Evolutionary conservation across 2,888 invertebrate species (phyloP).

Genomic region (Nebria salina): DNA sequence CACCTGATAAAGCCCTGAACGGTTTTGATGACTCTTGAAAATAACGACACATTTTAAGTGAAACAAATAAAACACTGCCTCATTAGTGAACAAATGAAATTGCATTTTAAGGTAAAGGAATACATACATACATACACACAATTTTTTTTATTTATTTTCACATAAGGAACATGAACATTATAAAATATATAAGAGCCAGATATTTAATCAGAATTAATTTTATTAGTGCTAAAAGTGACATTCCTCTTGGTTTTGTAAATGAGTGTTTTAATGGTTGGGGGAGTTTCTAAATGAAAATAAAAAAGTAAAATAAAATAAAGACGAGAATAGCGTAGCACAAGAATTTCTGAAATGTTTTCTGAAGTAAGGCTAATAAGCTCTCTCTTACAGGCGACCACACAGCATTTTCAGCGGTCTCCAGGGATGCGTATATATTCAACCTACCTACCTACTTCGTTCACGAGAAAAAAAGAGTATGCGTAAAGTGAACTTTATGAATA

Average conservation of each 20-base stretch:
- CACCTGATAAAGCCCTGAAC: too few species aligned
- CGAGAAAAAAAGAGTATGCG: background rate
- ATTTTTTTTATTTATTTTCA: too few species aligned
- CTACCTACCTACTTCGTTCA: background rate
- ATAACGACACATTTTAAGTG: too few species aligned
- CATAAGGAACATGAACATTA: too few species aligned
- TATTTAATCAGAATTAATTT: background rate
- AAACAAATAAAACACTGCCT: too few species aligned
- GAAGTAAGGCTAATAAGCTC: conserved; percentile 6
- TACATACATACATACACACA: too few species aligned
- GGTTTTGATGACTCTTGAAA: too few species aligned
- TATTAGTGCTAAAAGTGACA: background rate
- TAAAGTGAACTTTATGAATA: background rate
- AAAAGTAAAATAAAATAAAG: background rate
- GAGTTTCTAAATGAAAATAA: background rate
- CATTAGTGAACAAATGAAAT: too few species aligned
- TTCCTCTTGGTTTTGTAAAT: background rate
- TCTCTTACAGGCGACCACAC: background rate
- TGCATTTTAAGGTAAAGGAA: too few species aligned
- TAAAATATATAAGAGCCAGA: too few species aligned
- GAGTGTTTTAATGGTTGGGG: background rate
- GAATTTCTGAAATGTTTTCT: conserved; percentile 5
- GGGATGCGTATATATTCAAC: background rate
- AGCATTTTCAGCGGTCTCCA: background rate
- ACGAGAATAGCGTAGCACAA: background rate